Evolutionary conservation across 2,888 invertebrate species (phyloP).

Genomic region (Limnephilus lunatus): DNA sequence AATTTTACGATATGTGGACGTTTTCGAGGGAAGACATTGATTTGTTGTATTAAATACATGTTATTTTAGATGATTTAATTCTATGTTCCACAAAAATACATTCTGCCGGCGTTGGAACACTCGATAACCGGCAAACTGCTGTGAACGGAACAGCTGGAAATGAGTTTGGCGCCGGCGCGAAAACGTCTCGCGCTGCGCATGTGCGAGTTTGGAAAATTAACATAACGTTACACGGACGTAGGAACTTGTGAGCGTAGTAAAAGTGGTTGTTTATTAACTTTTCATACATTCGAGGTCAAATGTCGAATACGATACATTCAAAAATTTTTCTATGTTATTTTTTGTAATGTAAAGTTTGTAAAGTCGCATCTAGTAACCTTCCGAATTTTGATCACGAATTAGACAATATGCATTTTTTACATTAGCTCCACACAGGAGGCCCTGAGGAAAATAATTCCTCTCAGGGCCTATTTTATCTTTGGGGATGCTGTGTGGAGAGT

Average conservation of each 20-base stretch:
- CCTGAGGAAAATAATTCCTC: too few relatives aligned
- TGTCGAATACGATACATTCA: too few relatives aligned
- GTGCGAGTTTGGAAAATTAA: neutral
- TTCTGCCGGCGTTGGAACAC: neutral
- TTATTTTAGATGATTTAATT: neutral
- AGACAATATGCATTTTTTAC: too few relatives aligned
- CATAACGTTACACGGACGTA: neutral
- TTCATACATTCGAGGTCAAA: too few relatives aligned
- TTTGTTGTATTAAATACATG: neutral
- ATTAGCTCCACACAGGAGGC: too few relatives aligned
- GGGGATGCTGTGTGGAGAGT: too few relatives aligned
- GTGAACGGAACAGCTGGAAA: conserved; percentile 13
- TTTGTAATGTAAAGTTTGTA: too few relatives aligned
- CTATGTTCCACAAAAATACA: conserved; percentile 37
- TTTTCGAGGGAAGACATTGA: conserved; percentile 22
- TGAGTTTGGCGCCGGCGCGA: conserved; percentile 37
- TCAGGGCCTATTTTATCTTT: too few relatives aligned
- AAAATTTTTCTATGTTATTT: too few relatives aligned
- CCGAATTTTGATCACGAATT: too few relatives aligned
- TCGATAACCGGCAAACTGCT: neutral
- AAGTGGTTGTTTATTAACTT: neutral
- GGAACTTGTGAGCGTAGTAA: neutral
- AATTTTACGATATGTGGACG: neutral
- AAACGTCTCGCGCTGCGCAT: neutral
- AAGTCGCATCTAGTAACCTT: too few relatives aligned